Base-by-base conservation (phyloP, 2,888 invertebrate species). In the Heliothis peltigera region DNA sequence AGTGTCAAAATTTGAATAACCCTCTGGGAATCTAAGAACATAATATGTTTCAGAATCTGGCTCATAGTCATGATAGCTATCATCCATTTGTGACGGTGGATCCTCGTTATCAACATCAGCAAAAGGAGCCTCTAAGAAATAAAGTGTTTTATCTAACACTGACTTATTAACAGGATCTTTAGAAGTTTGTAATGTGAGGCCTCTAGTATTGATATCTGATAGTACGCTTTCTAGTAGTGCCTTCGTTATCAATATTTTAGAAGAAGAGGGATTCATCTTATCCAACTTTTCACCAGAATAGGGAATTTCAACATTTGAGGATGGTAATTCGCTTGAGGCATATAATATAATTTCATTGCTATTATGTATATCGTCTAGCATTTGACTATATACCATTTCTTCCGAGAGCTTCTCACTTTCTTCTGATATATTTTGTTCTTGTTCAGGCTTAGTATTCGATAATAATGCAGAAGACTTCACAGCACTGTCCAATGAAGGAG, bases 201-300 rank as follows among this genome's bases (percentile, higher is more conserved):
- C 39, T 1, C 2, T 39, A 3, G 35, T 22, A 4, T n/a, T 46
- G 10, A 56, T 12, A 15, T 32, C 56, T 7, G 49, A 56, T 18
- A 56, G 10, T 4, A 57, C 46, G 47, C 52, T 66, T 47, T 66
- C 28, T 17, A 65, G 18, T 22, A 66, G 44, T n/a, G 28, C 39
- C 18, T 66, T 66, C 0, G 51, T 51, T 28, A 66, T 47, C n/a
- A 28, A 18, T 32, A 66, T 21, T 54, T 62, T 58, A 2, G 32
- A 49, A 59, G 19, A 10, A 1, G n/a, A 12, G 7, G 2, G 8
- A 21, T 2, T 10, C 0, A 19, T 47, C 5, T 25, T 10, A 12
- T 15, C 2, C 2, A 1, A 4, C 4, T 17, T 48, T 4, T 46
- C 17, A 15, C 6, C 32, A 22, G 8, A 6, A 5, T 17, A 7